Percentiles rank a stretch among this genome's conserved stretches.
Evolutionary conservation across 2,797 vertebrate species (phyloP).

Genomic region (Xyrichtys novacula): DNA sequence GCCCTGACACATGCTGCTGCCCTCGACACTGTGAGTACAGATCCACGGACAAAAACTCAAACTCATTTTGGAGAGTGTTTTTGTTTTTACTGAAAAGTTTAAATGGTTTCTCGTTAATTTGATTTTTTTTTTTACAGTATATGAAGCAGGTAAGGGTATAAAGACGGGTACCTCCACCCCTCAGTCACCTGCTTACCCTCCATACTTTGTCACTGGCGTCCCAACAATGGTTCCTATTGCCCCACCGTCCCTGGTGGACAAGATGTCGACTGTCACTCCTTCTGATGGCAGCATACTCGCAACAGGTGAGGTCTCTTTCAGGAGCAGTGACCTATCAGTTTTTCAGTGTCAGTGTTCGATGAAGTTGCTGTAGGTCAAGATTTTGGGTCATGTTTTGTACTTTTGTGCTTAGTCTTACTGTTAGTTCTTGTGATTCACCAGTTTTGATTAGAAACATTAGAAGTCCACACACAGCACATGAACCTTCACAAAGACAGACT

Average conservation of each 20-base stretch:
- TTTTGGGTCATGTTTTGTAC: no score
- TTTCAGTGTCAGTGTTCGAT: no score
- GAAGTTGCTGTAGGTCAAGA: no score
- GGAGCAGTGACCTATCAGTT: no score
- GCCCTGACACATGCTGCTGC: constrained; percentile 97
- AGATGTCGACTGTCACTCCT: constrained; percentile 86
- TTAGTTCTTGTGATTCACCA: neutral
- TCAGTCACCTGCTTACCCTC: constrained; percentile 88
- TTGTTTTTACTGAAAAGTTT: neutral
- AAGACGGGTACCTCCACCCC: constrained; percentile 87
- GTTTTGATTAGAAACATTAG: neutral
- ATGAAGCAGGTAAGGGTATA: constrained; percentile 96
- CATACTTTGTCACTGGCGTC: constrained; percentile 93
- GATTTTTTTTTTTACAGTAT: constrained; percentile 83
- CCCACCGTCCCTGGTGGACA: constrained; percentile 91
- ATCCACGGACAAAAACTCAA: constrained; percentile 16
- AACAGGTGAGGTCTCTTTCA: constrained; percentile 64
- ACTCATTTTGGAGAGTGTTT: neutral
- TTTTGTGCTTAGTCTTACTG: no score
- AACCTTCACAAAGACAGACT: constrained; percentile 5
- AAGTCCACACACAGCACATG: constrained; percentile 10
- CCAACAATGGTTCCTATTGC: constrained; percentile 90
- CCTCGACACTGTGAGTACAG: constrained; percentile 92
- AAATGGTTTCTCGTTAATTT: constrained; percentile 3
- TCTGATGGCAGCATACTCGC: constrained; percentile 75